phyloP scores from a whole-genome alignment of 1,140 invertebrate genomes.

The Brachionus koreanus region DNA sequence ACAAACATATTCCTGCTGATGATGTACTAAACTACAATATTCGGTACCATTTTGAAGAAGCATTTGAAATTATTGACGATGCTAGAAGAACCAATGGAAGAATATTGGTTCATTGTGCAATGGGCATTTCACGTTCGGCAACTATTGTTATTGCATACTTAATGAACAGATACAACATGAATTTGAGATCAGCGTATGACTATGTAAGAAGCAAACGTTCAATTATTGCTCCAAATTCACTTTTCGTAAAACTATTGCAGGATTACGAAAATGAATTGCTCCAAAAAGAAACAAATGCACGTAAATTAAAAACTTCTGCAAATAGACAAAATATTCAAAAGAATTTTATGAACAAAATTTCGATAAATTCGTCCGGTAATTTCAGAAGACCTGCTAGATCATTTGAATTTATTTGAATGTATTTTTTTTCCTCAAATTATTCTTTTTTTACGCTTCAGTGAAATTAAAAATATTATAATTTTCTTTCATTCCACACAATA shows the following conservation, averaged over 20 bases:
- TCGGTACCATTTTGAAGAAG: neutral
- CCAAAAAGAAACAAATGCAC: neutral
- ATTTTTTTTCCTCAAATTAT: neutral
- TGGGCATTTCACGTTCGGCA: constrained; percentile 52
- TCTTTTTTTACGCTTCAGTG: neutral
- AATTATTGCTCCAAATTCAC: neutral
- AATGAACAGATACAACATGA: constrained; percentile 47
- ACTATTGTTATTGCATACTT: constrained; percentile 54
- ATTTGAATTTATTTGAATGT: neutral
- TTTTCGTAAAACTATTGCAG: neutral
- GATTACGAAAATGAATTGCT: constrained; percentile 1
- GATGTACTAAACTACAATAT: neutral
- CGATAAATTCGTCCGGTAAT: neutral
- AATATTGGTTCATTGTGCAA: constrained; percentile 63
- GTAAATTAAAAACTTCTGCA: neutral
- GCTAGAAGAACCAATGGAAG: constrained; percentile 60
- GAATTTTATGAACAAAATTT: neutral
- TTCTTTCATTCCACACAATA: neutral
- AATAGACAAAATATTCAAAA: neutral
- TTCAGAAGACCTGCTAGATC: neutral
- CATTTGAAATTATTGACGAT: neutral
- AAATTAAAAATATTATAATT: neutral
- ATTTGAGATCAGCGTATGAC: constrained; percentile 42
- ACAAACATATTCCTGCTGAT: neutral
- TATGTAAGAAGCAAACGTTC: constrained; percentile 6